Percentiles rank a stretch among this genome's conserved stretches.
Conservation (phyloP, 2,888 invertebrate genomes). For the Noctuana brunneofusca region DNA sequence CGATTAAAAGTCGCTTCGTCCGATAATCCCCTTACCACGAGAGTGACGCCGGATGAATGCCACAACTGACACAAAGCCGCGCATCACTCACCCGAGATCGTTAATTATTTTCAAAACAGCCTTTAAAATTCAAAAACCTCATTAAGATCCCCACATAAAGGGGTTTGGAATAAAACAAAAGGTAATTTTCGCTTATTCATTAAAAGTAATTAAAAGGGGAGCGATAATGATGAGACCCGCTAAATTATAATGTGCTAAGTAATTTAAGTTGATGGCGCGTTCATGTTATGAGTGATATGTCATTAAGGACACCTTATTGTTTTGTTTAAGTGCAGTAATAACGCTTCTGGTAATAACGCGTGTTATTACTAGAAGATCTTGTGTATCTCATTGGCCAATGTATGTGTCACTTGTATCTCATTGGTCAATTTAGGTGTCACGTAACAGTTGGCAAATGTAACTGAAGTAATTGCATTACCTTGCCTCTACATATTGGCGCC, state of each 20-base stretch:
- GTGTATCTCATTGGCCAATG: no score
- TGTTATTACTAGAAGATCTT: no score
- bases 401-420: no score
- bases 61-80: constrained; percentile 34
- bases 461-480: no score
- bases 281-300: constrained; percentile 35
- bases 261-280: constrained; percentile 49
- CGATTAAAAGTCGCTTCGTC: constrained; percentile 6
- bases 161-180: constrained; percentile 71
- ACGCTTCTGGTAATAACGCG: no score
- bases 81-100: constrained; percentile 58
- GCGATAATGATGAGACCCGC: constrained; percentile 62
- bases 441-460: no score
- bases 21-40: not conserved
- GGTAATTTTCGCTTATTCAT: constrained; percentile 82
- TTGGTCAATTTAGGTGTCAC: no score
- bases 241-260: constrained; percentile 64
- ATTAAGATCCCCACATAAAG: constrained; percentile 71
- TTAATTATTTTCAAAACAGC: constrained; percentile 76
- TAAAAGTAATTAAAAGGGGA: constrained; percentile 75
- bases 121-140: constrained; percentile 77
- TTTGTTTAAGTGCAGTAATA: not conserved
- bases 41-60: constrained; percentile 16
- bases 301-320: constrained; percentile 12
- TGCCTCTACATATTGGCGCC: no score